A percentile compares a stretch with the other conserved stretches of the same genome.
These are phyloP conservation scores for Celastrina argiolus DNA, from an alignment of 2,888 invertebrate genomes.

Conservation along the genomic window DNA sequence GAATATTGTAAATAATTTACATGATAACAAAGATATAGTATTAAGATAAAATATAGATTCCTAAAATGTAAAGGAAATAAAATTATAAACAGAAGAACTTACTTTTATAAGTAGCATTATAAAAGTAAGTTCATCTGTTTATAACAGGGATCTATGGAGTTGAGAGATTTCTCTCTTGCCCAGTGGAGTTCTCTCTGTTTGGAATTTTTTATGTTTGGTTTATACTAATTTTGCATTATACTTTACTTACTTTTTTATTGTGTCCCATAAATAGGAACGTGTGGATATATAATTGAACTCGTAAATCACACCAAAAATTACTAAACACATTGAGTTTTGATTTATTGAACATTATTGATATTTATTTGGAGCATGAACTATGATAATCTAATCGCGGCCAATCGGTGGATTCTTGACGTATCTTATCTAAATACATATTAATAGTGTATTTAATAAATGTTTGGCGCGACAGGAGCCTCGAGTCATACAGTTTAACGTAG, in stretches of 20 bases:
- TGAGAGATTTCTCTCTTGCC: no score
- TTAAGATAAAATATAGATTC: not conserved
- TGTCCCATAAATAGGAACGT: no score
- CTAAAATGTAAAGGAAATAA: not conserved
- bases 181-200: no score
- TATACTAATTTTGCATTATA: no score
- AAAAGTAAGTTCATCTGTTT: no score
- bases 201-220: no score
- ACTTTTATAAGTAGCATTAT: no score
- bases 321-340: not conserved
- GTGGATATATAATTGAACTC: not conserved
- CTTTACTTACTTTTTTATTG: no score
- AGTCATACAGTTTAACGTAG: not conserved
- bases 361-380: slow-evolving; percentile 36
- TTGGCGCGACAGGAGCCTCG: not conserved
- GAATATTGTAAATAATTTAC: not conserved
- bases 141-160: no score
- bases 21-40: not conserved
- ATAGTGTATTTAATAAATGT: slow-evolving; percentile 34
- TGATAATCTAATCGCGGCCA: slow-evolving; percentile 43
- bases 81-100: no score
- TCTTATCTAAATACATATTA: slow-evolving; percentile 51
- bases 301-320: not conserved
- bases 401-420: slow-evolving; percentile 43
- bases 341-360: slow-evolving; percentile 23